These are phyloP conservation scores for Phengaris arion DNA, from an alignment of 2,888 invertebrate species.

Conservation along the genomic window DNA sequence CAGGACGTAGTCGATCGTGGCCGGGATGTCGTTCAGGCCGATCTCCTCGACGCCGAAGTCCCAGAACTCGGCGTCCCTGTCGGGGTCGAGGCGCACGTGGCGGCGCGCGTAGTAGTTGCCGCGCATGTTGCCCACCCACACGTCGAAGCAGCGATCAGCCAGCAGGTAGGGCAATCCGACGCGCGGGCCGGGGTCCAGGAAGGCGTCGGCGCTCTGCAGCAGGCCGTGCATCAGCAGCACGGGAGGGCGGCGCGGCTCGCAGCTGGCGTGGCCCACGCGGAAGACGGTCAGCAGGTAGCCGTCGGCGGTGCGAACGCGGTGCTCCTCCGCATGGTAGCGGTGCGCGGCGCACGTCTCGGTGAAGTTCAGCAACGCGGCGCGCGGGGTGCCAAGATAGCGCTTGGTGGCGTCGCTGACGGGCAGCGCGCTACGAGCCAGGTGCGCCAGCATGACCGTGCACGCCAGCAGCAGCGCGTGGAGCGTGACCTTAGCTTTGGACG, in stretches of 20 bases:
- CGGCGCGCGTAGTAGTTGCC: constrained; percentile 72
- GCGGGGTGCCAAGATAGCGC: constrained; percentile 44
- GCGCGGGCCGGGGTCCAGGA: constrained; percentile 57
- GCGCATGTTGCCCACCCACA: constrained; percentile 55
- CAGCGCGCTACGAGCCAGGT: constrained; percentile 39
- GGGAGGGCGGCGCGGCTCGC: constrained; percentile 44
- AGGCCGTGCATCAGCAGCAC: constrained; percentile 64
- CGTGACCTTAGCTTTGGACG: constrained; percentile 47
- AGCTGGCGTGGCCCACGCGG: constrained; percentile 42
- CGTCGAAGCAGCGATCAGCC: constrained; percentile 47
- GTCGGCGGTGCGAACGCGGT: constrained; percentile 56
- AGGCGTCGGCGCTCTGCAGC: constrained; percentile 57
- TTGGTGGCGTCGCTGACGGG: constrained; percentile 45
- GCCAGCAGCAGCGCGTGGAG: constrained; percentile 44
- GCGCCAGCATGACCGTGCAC: constrained; percentile 39
- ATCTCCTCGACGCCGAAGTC: constrained; percentile 83
- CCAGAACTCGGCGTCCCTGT: constrained; percentile 68
- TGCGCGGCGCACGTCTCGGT: constrained; percentile 48
- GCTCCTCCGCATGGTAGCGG: constrained; percentile 55
- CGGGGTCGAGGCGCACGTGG: constrained; percentile 65
- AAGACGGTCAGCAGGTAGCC: constrained; percentile 59
- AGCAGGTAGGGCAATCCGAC: constrained; percentile 48
- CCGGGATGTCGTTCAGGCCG: constrained; percentile 86
- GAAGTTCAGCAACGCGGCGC: constrained; percentile 48
- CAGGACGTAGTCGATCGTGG: constrained; percentile 63